Evolutionary conservation across 2,797 vertebrate species (phyloP).

Genomic region (Pangasius sanitwongsei): DNA sequence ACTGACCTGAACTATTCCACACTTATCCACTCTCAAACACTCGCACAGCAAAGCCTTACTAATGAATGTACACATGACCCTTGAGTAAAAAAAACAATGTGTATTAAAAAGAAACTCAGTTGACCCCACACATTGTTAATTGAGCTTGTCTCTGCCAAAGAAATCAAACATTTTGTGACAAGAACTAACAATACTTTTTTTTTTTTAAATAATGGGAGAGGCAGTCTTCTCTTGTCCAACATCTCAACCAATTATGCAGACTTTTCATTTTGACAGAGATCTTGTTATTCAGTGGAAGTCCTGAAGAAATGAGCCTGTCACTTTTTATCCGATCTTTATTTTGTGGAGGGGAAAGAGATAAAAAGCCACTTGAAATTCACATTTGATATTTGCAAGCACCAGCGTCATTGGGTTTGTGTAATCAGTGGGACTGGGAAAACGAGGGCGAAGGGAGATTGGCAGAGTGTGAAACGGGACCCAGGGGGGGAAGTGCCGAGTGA

Average conservation of each 20-base stretch:
- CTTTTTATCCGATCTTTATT: slow-evolving; percentile 60
- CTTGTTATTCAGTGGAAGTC: slow-evolving; percentile 19
- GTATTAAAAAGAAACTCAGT: not conserved
- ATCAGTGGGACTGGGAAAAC: slow-evolving; percentile 63
- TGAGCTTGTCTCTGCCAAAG: not conserved
- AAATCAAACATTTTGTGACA: not conserved
- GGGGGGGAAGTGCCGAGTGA: slow-evolving; percentile 49
- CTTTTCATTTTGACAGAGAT: slow-evolving; percentile 29
- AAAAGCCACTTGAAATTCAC: slow-evolving; percentile 49
- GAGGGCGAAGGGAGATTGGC: slow-evolving; percentile 45
- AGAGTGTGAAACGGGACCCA: slow-evolving; percentile 24
- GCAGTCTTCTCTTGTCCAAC: slow-evolving; percentile 9
- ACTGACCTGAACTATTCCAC: not conserved
- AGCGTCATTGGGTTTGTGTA: slow-evolving; percentile 66
- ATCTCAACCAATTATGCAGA: slow-evolving; percentile 25
- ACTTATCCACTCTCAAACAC: not conserved
- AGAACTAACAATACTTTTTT: not conserved
- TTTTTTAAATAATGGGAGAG: not conserved
- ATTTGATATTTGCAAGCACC: slow-evolving; percentile 57
- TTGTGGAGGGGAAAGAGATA: slow-evolving; percentile 46
- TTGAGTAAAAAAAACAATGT: not conserved
- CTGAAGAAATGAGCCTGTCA: slow-evolving; percentile 60
- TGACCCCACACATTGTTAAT: not conserved
- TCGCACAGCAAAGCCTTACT: not conserved
- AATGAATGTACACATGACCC: slow-evolving; percentile 5